Conservation (phyloP, 1,140 invertebrate genomes). For the Fopius arisanus region DNA sequence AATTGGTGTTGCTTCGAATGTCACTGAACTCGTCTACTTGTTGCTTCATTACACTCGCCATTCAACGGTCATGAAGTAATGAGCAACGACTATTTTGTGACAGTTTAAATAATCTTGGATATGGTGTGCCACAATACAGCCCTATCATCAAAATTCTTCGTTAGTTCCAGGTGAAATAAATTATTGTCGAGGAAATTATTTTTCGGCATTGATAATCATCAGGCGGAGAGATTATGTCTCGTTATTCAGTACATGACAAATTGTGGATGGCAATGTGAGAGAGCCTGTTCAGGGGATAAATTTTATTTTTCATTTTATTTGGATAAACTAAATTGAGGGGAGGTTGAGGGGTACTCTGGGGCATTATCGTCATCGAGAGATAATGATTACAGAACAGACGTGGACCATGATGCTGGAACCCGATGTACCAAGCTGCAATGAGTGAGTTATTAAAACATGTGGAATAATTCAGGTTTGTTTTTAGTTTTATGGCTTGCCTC, state of each 20-base stretch:
- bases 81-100: background rate
- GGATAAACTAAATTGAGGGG: slow-evolving; percentile 11
- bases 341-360: slow-evolving; percentile 11
- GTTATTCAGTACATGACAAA: slow-evolving; percentile 24
- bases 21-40: slow-evolving; percentile 17
- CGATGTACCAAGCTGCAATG: slow-evolving; percentile 61
- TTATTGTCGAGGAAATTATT: background rate
- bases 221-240: slow-evolving; percentile 14
- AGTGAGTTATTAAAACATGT: slow-evolving; percentile 53
- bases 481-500: background rate
- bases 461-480: background rate
- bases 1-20: slow-evolving; percentile 11
- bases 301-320: background rate
- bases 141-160: slow-evolving; percentile 21
- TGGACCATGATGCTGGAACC: slow-evolving; percentile 66
- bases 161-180: slow-evolving; percentile 31
- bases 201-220: background rate
- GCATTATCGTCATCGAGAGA: slow-evolving; percentile 52
- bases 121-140: background rate
- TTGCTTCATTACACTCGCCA: background rate
- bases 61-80: background rate
- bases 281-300: background rate
- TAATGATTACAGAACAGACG: slow-evolving; percentile 66
- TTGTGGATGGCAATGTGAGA: slow-evolving; percentile 27
- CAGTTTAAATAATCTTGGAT: background rate